A percentile compares a stretch with the other conserved stretches of the same genome.
Evolutionary conservation across 2,113 vertebrate species (phyloP).

Genomic region (Vanacampus margaritifer): DNA sequence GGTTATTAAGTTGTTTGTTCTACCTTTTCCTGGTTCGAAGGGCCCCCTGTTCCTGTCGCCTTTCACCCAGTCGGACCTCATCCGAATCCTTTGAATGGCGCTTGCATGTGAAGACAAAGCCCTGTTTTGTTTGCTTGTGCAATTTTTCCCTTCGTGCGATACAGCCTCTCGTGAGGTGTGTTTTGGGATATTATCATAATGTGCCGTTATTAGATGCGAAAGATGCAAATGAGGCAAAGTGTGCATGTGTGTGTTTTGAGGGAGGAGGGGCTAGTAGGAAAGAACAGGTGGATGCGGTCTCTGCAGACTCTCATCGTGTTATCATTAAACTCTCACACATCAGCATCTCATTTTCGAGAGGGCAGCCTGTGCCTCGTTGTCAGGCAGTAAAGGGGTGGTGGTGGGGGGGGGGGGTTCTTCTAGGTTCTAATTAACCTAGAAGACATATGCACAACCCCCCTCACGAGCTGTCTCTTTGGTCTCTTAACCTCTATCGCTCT

Average conservation of each 20-base stretch:
- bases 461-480: not conserved
- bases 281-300: constrained; percentile 55
- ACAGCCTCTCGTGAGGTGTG: not conserved
- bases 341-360: constrained; percentile 44
- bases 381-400: constrained; percentile 37
- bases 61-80: constrained; percentile 3
- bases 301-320: constrained; percentile 48
- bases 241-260: not conserved
- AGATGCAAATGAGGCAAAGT: constrained; percentile 38
- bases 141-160: constrained; percentile 11
- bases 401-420: no score
- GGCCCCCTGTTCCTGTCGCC: not conserved
- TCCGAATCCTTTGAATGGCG: constrained; percentile 5
- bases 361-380: constrained; percentile 26
- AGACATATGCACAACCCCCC: constrained; percentile 31
- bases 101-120: not conserved
- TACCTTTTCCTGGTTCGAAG: not conserved
- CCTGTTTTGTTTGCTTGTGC: not conserved
- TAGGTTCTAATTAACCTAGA: constrained; percentile 66
- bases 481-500: constrained; percentile 28
- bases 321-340: constrained; percentile 58
- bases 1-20: constrained; percentile 3
- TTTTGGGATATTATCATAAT: constrained; percentile 6
- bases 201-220: constrained; percentile 27
- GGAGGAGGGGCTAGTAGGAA: constrained; percentile 16